phyloP scores from a whole-genome alignment of 2,888 invertebrate genomes.

The Chirona hameri region DNA sequence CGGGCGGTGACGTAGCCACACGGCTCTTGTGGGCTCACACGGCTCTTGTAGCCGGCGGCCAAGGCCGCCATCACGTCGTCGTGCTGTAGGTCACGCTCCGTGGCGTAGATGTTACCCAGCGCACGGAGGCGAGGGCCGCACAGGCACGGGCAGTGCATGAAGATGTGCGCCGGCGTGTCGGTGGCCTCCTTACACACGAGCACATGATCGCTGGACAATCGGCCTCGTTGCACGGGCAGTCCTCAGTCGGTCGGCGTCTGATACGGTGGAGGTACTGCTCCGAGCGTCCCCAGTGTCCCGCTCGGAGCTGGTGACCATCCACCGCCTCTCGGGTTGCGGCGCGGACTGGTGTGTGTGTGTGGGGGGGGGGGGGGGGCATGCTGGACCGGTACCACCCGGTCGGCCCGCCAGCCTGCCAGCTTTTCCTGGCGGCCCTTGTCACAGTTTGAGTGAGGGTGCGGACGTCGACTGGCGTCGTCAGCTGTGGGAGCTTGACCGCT shows the following conservation, averaged over 20 bases:
- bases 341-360: too few relatives aligned
- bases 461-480: background rate
- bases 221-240: background rate
- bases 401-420: background rate
- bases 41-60: too few relatives aligned
- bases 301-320: background rate
- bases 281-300: background rate
- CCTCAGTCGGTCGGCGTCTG: background rate
- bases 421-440: background rate
- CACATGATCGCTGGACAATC: too few relatives aligned
- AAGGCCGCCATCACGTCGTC: too few relatives aligned
- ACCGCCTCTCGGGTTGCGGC: background rate
- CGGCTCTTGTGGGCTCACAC: too few relatives aligned
- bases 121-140: background rate
- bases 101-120: background rate
- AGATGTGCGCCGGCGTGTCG: background rate
- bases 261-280: background rate
- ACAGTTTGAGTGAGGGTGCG: background rate
- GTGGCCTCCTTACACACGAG: background rate
- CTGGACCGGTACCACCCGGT: background rate
- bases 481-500: background rate
- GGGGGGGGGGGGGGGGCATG: background rate
- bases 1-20: too few relatives aligned
- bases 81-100: too few relatives aligned
- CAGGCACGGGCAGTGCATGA: background rate